Base-by-base conservation (phyloP, 2,113 vertebrate genomes). In the Campylorhamphus procurvoides region DNA sequence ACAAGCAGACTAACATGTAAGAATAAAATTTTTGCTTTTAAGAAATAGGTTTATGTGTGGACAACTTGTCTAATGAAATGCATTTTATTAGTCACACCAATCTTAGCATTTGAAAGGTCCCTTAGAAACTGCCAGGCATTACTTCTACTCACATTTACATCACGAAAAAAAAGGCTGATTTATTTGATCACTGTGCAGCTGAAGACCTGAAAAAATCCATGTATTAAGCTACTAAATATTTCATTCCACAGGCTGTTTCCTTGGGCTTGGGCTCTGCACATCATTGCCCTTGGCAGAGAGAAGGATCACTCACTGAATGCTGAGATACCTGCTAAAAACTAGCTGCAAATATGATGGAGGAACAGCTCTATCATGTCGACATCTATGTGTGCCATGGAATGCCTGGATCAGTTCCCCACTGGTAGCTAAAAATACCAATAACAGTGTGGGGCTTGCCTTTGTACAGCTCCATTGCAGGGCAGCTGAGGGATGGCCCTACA, bases 321-420 rank as follows among this genome's bases (percentile, higher is more conserved):
- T 22, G 69, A 74, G 89, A 14, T 8, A 28, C 11, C 81, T 23
- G 20, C 33, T n/a, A 7, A 3, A 18, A 35, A n/a, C 15, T 33
- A 24, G 40, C 60, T 50, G 72, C 66, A 81, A 62, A 18, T 6
- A 3, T 0, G 39, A 14, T 4, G 69, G 42, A 63, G 84, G 52
- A 85, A 9, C 2, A 4, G 58, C 53, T 18, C 2, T 28, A 17
- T 4, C 22, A 10, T 6, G 52, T 1, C 24, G 39, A 35, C 16
- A 14, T 19, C 71, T 14, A 24, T 46, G 7, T 0, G 28, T 4
- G n/a, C 83, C 5, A 1, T 18, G 53, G 27, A 53, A 12, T 7
- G 16, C 25, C 81, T 35, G 72, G 37, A 12, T 29, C 39, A 8
- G 72, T 7, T 88, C 72, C 67, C 55, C 28, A 4, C 35, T 4